A percentile compares a stretch with the other conserved stretches of the same genome.
These are phyloP conservation scores for Casuarius casuarius DNA, from an alignment of 2,113 vertebrate genomes.

Conservation along the genomic window DNA sequence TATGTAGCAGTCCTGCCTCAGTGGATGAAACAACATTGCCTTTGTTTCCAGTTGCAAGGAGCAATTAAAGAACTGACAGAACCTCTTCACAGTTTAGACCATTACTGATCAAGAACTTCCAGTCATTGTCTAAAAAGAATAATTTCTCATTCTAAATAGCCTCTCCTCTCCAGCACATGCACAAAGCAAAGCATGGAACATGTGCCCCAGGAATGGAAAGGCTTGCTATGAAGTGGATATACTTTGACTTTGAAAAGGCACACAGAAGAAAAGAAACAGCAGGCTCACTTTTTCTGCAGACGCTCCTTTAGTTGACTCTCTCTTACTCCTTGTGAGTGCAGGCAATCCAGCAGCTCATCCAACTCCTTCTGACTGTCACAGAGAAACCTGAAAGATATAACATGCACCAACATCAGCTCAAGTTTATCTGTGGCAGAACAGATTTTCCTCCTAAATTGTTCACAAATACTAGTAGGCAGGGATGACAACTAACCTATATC, in stretches of 20 bases:
- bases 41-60: neutral
- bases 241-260: neutral
- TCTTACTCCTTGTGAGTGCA: conserved; percentile 92
- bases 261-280: neutral
- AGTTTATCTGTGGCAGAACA: accelerated
- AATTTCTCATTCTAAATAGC: neutral
- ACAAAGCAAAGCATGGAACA: neutral
- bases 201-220: neutral
- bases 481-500: neutral
- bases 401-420: neutral
- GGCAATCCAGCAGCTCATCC: conserved; percentile 88
- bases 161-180: neutral
- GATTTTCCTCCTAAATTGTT: neutral
- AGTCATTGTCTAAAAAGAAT: neutral
- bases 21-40: neutral
- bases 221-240: neutral
- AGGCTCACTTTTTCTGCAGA: conserved; percentile 85
- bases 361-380: conserved; percentile 90
- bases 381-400: conserved; percentile 84
- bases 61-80: neutral
- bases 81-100: neutral
- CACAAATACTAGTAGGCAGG: neutral
- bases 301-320: conserved; percentile 91
- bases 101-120: neutral
- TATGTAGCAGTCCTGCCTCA: neutral